Evolutionary conservation across 2,797 vertebrate genomes (phyloP).

Genomic region (Tokudaia tokunoshimensis): DNA sequence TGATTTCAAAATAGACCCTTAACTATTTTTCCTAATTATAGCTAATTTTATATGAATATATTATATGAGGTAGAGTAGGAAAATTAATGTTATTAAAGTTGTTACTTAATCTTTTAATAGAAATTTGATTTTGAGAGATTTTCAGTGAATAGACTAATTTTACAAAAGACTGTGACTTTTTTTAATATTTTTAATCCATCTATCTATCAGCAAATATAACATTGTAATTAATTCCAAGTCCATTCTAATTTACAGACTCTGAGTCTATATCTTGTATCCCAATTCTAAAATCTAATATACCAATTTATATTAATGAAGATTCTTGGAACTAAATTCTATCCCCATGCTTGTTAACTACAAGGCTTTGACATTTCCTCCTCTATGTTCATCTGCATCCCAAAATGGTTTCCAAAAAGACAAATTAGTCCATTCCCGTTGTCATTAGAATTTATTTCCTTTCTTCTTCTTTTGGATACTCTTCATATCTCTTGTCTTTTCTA

Average conservation of each 20-base stretch:
- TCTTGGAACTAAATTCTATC: slow-evolving; percentile 75
- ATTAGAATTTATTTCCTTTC: slow-evolving; percentile 61
- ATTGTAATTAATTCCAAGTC: slow-evolving; percentile 77
- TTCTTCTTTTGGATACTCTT: slow-evolving; percentile 45
- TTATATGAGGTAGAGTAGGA: neutral
- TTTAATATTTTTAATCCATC: slow-evolving; percentile 74
- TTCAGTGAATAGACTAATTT: slow-evolving; percentile 56
- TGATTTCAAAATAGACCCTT: slow-evolving; percentile 1
- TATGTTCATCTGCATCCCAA: slow-evolving; percentile 68
- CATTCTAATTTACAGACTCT: slow-evolving; percentile 79
- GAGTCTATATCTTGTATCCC: slow-evolving; percentile 75
- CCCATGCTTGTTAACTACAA: slow-evolving; percentile 75
- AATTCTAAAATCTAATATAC: slow-evolving; percentile 82
- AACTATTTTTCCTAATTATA: slow-evolving; percentile 33
- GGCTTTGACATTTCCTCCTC: slow-evolving; percentile 73
- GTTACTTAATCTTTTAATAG: slow-evolving; percentile 39
- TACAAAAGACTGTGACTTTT: slow-evolving; percentile 56
- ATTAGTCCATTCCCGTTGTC: slow-evolving; percentile 62
- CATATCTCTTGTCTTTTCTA: neutral
- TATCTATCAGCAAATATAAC: slow-evolving; percentile 76
- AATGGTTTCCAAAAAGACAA: slow-evolving; percentile 77
- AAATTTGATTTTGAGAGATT: slow-evolving; percentile 66
- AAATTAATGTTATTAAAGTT: slow-evolving; percentile 52
- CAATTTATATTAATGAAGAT: slow-evolving; percentile 86
- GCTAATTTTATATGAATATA: neutral